These are phyloP conservation scores for Drosophila phalerata DNA, from an alignment of 2,888 invertebrate genomes.

Conservation along the genomic window DNA sequence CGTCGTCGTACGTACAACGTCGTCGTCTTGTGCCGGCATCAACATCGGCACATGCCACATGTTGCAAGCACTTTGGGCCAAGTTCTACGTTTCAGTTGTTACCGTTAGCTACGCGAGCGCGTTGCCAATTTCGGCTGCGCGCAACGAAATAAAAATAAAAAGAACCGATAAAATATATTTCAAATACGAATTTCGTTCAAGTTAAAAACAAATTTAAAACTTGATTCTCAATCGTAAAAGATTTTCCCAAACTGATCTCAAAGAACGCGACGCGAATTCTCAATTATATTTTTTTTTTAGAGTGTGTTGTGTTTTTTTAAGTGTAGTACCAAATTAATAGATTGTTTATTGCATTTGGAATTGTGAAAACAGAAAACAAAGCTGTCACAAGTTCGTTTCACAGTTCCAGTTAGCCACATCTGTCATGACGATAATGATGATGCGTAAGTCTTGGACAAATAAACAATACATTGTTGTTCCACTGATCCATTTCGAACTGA, in stretches of 20 bases:
- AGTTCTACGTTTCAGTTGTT: constrained; percentile 60
- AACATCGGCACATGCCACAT: constrained; percentile 59
- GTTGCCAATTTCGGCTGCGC: constrained; percentile 50
- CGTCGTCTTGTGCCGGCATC: constrained; percentile 24
- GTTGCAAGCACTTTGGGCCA: constrained; percentile 62
- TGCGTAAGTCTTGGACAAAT: constrained; percentile 51
- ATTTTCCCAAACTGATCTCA: constrained; percentile 4
- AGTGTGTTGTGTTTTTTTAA: background rate
- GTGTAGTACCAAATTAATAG: constrained; percentile 21
- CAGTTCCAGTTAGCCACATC: constrained; percentile 27
- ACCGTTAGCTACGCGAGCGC: constrained; percentile 72
- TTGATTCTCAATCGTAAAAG: background rate
- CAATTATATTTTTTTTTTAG: constrained; percentile 1
- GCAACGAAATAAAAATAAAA: constrained; percentile 28
- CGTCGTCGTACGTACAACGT: background rate
- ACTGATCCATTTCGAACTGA: background rate
- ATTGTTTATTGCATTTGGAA: constrained; percentile 38
- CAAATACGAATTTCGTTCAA: constrained; percentile 3
- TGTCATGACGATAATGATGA: constrained; percentile 41
- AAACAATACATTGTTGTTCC: constrained; percentile 28
- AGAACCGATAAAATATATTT: background rate
- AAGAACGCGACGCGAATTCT: constrained; percentile 1
- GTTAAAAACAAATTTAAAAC: background rate
- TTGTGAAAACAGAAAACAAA: constrained; percentile 2
- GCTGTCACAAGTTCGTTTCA: constrained; percentile 8